Base-by-base conservation (phyloP, 2,797 vertebrate genomes). In the Capromys pilorides region DNA sequence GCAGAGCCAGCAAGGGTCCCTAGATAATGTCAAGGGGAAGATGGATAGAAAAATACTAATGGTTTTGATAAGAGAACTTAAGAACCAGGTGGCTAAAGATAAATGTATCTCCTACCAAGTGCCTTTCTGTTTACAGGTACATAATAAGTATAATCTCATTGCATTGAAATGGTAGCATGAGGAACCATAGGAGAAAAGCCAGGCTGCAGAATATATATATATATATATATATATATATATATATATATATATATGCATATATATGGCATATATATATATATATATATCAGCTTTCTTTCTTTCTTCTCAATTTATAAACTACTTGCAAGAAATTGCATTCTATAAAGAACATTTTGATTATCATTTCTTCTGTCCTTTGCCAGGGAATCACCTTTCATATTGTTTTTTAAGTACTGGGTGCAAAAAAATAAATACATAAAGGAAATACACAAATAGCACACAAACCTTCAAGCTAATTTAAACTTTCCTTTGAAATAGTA, bases 401-500 rank as follows among this genome's bases (percentile, higher is more conserved):
- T 90, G 94, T 73, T 67, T 78, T 90, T 88, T 83, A 85, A 94
- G 18, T 90, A 6, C 61, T 82, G 0, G 26, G 21, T 54, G 6
- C 62, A 12, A 22, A 13, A 41, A 79, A 49, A 57, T 4, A 45
- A 45, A 49, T 28, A 71, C 26, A 28, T 45, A 69, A 82, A 88
- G 75, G 75, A 90, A 94, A 45, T 19, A 54, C 8, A 54, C 45
- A 66, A 79, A 82, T 85, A 54, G 61, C 41, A 33, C 73, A 88
- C 77, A 59, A 80, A 75, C 78, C 61, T 83, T 86, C 62, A 83
- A 26, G 41, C 80, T 90, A 71, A 77, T 77, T 89, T 67, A 73
- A 87, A 90, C 87, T 95, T 92, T 21, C 78, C 78, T 78, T 91
- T 61, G 26, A 94, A 96, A 77, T 81, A 89, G 75, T 71, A 66